phyloP scores from a whole-genome alignment of 2,888 invertebrate genomes.

The Eulithis testata region DNA sequence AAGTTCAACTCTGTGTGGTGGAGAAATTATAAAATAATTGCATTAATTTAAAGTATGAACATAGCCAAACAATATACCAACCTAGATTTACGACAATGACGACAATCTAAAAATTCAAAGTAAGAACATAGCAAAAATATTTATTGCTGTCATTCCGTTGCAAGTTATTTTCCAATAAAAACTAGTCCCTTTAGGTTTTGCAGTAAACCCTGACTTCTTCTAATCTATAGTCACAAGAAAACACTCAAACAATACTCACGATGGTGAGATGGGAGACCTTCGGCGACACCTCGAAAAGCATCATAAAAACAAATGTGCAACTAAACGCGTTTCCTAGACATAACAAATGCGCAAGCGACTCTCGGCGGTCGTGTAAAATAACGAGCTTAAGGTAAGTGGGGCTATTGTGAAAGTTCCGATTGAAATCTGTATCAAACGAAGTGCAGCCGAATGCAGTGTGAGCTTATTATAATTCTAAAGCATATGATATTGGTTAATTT shows the following conservation, averaged over 20 bases:
- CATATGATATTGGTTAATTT: no score
- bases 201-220: conserved; percentile 14
- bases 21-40: no score
- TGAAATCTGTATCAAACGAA: not conserved
- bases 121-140: no score
- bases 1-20: no score
- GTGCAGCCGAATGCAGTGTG: no score
- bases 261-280: conserved; percentile 13
- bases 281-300: conserved; percentile 21
- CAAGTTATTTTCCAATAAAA: no score
- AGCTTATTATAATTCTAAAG: no score
- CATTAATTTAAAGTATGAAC: no score
- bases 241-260: conserved; percentile 21
- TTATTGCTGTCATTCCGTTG: no score
- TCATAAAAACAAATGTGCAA: conserved; percentile 57
- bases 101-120: no score
- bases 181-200: not conserved
- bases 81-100: no score
- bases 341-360: conserved; percentile 48
- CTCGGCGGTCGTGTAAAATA: conserved; percentile 50
- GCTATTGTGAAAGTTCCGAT: conserved; percentile 13
- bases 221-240: conserved; percentile 8
- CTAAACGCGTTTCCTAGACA: conserved; percentile 57
- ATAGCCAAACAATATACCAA: no score
- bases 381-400: conserved; percentile 47